Conservation (phyloP, 2,888 invertebrate genomes). For the Nasonia oneida region DNA sequence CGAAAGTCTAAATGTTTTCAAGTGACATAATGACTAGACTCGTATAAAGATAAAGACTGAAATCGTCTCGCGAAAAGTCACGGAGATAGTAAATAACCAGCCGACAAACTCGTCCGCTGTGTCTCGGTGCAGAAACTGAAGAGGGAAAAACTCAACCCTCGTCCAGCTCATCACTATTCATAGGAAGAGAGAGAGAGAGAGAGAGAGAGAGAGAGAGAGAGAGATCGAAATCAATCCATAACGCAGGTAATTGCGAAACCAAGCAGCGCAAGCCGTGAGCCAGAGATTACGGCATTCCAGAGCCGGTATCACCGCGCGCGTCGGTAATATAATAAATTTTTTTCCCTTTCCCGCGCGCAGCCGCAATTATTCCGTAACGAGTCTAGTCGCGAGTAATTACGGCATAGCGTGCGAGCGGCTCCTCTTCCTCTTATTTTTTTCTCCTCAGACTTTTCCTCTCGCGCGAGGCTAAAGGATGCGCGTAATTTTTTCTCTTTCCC, state of each 20-base stretch:
- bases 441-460: conserved; percentile 37
- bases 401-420: conserved; percentile 29
- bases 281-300: conserved; percentile 8
- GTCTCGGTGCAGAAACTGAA: no score
- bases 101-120: neutral
- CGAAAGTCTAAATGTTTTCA: neutral
- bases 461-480: neutral
- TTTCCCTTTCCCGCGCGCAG: neutral
- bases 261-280: neutral
- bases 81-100: neutral
- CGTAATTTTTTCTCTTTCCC: neutral
- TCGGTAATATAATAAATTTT: conserved; percentile 20
- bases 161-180: neutral
- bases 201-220: no score
- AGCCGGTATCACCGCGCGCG: conserved; percentile 8
- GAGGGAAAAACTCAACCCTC: neutral
- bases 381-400: conserved; percentile 40
- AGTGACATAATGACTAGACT: neutral
- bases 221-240: conserved; percentile 32
- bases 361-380: conserved; percentile 50
- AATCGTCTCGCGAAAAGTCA: neutral
- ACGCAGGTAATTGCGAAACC: neutral
- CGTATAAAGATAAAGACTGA: no score
- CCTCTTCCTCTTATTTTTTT: conserved; percentile 5
- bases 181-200: no score